A percentile compares a stretch with the other conserved stretches of the same genome.
These are phyloP conservation scores for Drosophila kepulauana DNA, from an alignment of 1,140 invertebrate species.

Conservation along the genomic window DNA sequence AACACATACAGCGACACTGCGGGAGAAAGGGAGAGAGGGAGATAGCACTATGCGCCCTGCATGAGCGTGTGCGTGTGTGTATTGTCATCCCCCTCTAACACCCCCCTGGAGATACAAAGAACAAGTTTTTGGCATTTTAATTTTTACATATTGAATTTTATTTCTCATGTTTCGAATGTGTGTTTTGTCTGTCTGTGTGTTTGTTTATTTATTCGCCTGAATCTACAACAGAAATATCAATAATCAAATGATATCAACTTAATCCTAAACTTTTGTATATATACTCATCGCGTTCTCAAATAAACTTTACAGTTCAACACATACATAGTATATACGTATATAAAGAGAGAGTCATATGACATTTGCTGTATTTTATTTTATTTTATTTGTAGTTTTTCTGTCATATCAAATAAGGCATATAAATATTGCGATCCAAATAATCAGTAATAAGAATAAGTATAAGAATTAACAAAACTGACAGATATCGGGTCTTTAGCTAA, in stretches of 20 bases:
- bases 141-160: constrained; percentile 23
- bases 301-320: constrained; percentile 61
- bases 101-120: constrained; percentile 29
- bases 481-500: constrained; percentile 39
- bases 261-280: constrained; percentile 27
- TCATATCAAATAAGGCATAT: constrained; percentile 68
- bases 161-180: constrained; percentile 53
- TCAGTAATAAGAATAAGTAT: constrained; percentile 11
- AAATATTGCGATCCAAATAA: constrained; percentile 61
- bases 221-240: constrained; percentile 75
- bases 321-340: constrained; percentile 1
- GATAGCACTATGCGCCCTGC: neutral
- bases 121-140: constrained; percentile 29
- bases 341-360: constrained; percentile 18
- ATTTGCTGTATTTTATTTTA: neutral
- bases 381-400: neutral
- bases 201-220: constrained; percentile 39
- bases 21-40: neutral
- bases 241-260: constrained; percentile 49
- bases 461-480: constrained; percentile 45
- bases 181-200: constrained; percentile 25
- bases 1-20: neutral
- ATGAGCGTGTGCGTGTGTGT: neutral
- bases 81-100: constrained; percentile 2
- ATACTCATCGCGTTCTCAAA: constrained; percentile 14